Percentiles rank a stretch among this genome's conserved stretches.
These are phyloP conservation scores for Falco naumanni DNA, from an alignment of 2,797 vertebrate species.

Conservation along the genomic window DNA sequence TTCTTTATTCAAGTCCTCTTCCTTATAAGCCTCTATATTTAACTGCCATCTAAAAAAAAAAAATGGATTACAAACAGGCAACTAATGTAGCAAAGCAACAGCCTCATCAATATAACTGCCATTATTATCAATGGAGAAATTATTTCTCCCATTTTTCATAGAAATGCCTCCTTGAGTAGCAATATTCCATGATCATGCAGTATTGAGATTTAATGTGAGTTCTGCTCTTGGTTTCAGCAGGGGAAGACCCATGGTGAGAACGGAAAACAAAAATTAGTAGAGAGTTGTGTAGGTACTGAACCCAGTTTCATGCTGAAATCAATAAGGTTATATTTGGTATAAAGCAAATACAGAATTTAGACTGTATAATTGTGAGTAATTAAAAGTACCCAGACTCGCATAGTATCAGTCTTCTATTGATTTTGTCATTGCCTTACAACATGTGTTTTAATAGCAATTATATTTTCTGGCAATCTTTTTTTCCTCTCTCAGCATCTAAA, in stretches of 20 bases:
- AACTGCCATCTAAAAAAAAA: background rate
- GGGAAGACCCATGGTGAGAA: background rate
- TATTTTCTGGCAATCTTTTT: conserved; percentile 48
- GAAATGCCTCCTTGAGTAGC: background rate
- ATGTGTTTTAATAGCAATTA: conserved; percentile 52
- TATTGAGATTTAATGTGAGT: background rate
- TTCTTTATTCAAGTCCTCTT: background rate
- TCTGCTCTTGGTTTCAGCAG: background rate
- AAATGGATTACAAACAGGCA: background rate
- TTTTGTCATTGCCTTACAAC: conserved; percentile 50
- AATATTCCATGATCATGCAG: background rate
- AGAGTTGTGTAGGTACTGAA: background rate
- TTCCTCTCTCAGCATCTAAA: conserved; percentile 49
- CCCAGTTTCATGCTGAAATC: conserved; percentile 23
- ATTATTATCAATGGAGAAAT: background rate
- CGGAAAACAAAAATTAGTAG: background rate
- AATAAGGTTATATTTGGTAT: background rate
- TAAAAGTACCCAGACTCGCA: conserved; percentile 15
- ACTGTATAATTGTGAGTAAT: conserved; percentile 48
- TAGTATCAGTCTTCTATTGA: conserved; percentile 52
- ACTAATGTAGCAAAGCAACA: background rate
- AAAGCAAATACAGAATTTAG: conserved; percentile 29
- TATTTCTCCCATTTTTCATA: background rate
- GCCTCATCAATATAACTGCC: background rate
- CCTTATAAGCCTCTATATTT: background rate